phyloP scores from a whole-genome alignment of 2,888 invertebrate species.

The Invenusta paracnida region DNA sequence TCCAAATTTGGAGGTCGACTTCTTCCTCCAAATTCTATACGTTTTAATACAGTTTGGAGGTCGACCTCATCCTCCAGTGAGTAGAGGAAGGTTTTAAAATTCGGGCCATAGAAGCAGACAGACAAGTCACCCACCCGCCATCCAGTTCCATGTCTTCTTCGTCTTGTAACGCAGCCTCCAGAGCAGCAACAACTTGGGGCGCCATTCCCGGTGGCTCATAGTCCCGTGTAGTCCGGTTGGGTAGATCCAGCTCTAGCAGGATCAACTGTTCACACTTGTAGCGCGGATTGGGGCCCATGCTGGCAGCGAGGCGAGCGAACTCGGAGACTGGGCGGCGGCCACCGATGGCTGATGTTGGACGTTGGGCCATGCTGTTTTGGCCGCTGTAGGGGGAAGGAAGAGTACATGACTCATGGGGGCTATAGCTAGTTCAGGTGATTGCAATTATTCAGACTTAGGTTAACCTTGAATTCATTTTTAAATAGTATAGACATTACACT shows the following conservation, averaged over 20 bases:
- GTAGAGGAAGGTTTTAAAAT: too few species aligned
- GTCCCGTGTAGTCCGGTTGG: constrained; percentile 71
- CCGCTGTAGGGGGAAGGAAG: neutral
- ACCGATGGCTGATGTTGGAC: constrained; percentile 68
- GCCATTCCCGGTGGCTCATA: constrained; percentile 71
- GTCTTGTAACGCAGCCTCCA: constrained; percentile 67
- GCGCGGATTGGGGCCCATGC: constrained; percentile 42
- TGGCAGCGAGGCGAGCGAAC: constrained; percentile 65
- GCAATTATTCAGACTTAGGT: too few species aligned
- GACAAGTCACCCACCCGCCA: constrained; percentile 54
- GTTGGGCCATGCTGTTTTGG: constrained; percentile 55
- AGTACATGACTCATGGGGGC: neutral
- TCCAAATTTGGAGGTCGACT: too few species aligned
- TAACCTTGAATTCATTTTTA: too few species aligned
- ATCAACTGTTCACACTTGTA: constrained; percentile 69
- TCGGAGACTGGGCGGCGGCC: constrained; percentile 67
- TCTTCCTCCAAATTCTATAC: too few species aligned
- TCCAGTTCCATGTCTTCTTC: constrained; percentile 61
- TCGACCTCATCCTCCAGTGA: too few species aligned
- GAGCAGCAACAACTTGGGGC: constrained; percentile 70
- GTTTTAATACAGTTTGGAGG: too few species aligned
- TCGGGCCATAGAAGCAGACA: too few species aligned
- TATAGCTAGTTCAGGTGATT: neutral
- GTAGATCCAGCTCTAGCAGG: constrained; percentile 72
- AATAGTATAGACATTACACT: too few species aligned